A percentile compares a stretch with the other conserved stretches of the same genome.
Evolutionary conservation across 2,113 vertebrate species (phyloP).

Genomic region (Chaenocephalus aceratus): DNA sequence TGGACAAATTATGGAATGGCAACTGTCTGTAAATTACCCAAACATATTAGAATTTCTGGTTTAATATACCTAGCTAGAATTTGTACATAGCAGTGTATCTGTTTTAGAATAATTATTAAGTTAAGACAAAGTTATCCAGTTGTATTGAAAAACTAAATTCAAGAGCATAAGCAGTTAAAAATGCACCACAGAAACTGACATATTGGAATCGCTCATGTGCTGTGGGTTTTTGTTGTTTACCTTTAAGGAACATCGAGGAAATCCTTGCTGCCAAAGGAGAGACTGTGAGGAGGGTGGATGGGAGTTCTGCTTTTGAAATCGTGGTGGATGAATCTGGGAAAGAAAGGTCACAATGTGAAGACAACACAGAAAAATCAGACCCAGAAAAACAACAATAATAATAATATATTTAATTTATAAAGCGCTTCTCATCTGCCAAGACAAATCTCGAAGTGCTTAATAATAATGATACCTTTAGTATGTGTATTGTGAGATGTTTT

Average conservation of each 20-base stretch:
- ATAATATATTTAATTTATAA: too few species aligned
- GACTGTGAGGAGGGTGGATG: constrained; percentile 83
- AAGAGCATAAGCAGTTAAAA: neutral
- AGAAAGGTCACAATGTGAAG: constrained; percentile 24
- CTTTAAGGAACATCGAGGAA: constrained; percentile 93
- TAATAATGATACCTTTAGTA: neutral
- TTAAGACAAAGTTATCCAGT: neutral
- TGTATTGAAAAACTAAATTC: neutral
- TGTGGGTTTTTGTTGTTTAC: neutral
- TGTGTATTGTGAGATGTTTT: constrained; percentile 8
- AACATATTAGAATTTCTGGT: neutral
- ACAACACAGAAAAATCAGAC: constrained; percentile 41
- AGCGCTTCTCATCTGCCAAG: too few species aligned
- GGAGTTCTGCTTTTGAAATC: constrained; percentile 86
- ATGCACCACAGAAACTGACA: neutral
- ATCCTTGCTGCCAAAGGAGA: constrained; percentile 95
- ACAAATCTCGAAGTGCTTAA: too few species aligned
- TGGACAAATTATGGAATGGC: neutral
- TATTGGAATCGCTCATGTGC: neutral
- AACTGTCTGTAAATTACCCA: neutral
- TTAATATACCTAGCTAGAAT: too few species aligned
- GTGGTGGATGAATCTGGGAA: constrained; percentile 74
- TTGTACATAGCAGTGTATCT: neutral
- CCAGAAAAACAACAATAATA: constrained; percentile 53
- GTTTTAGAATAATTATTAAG: neutral